Conservation (phyloP, 2,113 vertebrate species). For the Prietella phreatophila region DNA sequence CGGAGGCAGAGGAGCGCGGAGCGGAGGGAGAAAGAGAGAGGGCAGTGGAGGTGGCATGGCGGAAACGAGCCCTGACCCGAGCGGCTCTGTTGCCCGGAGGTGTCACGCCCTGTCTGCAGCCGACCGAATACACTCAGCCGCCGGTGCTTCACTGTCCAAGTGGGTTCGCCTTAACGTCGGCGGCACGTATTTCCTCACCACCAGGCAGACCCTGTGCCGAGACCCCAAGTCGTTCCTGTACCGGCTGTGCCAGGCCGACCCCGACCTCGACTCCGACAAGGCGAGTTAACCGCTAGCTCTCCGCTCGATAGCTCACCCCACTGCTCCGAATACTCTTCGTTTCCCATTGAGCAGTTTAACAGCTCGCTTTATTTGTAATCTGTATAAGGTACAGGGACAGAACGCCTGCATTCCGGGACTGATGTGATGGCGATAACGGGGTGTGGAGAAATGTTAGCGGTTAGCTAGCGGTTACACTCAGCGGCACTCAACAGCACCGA, state of each 20-base stretch:
- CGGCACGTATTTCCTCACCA: constrained; percentile 93
- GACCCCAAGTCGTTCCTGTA: constrained; percentile 96
- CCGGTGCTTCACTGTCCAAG: constrained; percentile 71
- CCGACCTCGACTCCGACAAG: constrained; percentile 97
- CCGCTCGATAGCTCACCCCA: neutral
- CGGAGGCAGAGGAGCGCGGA: neutral
- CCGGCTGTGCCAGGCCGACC: constrained; percentile 95
- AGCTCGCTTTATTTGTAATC: neutral
- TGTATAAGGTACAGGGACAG: neutral
- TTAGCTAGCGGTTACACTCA: neutral
- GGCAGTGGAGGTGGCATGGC: constrained; percentile 45
- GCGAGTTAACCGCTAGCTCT: constrained; percentile 60
- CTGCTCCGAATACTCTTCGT: neutral
- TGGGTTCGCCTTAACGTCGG: constrained; percentile 95
- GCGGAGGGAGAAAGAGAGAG: constrained; percentile 40
- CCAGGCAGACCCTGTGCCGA: constrained; percentile 90
- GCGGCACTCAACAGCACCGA: neutral
- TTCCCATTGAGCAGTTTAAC: neutral
- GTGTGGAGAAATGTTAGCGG: neutral
- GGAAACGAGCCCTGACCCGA: constrained; percentile 52
- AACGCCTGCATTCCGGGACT: neutral
- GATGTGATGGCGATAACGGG: neutral
- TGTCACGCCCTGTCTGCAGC: constrained; percentile 54
- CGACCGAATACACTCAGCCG: constrained; percentile 64
- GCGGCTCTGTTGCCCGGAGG: constrained; percentile 45